Base-by-base conservation (phyloP, 2,888 invertebrate species). In the Brachylomia viminalis region DNA sequence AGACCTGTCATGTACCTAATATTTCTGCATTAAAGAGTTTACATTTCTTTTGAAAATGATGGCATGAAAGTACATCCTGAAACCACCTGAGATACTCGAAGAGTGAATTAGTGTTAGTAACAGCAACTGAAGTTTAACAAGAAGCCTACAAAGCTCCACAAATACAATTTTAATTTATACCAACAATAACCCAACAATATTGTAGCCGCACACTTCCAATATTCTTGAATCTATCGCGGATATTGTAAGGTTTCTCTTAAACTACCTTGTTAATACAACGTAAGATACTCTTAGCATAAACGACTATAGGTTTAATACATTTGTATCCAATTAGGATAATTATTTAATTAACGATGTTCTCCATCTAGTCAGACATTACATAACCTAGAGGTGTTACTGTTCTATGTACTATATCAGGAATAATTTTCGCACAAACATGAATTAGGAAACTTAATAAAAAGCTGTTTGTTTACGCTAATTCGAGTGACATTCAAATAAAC, bases 281-380 rank as follows among this genome's bases (percentile, higher is more conserved):
- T 80, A 74, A 59, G 72, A 84, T 77, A 56, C 54, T 65, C 38
- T 70, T 74, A 72, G 54, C 54, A 72, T 77, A 80, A 69, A 80
- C 83, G 71, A 42, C 54, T 73, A 68, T 72, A 72, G 20, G 66
- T 82, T 82, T 82, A 85, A 82, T 84, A 87, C 81, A 82, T 77
- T 80, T 77, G 23, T 64, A 87, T 87, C 87, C 87, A 84, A 87
- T 87, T 87, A 87, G 58, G 79, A 27, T 82, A 78, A 84, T 87
- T 87, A 87, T 77, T 82, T 62, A 87, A 87, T 84, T 87, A 85
- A 77, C 69, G 66, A 69, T 59, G 71, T 66, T 67, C 62, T 56
- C 56, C 52, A 72, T 52, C 23, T 69, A 74, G 73, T 61, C 54
- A 52, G 27, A 15, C 13, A 58, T 72, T 75, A 76, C 72, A 47